Base-by-base conservation (phyloP, 2,888 invertebrate genomes). In the Junonia oenone region DNA sequence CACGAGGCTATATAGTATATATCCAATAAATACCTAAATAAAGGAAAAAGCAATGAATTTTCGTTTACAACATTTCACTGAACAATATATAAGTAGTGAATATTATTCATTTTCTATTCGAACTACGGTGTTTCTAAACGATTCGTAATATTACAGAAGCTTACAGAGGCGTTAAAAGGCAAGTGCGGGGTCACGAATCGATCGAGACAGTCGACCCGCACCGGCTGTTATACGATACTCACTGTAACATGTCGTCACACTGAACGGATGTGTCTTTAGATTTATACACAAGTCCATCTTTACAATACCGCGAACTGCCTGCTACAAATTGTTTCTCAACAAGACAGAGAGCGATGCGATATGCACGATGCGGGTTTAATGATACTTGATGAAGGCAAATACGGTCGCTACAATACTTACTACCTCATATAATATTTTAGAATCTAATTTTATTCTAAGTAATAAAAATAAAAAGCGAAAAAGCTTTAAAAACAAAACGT, bases 181-280 rank as follows among this genome's bases (percentile, higher is more conserved):
- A 76, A 78, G 72, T 76, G 75, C 81, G 79, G 79, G 83, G 84
- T 81, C 82, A 80, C 76, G 68, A 78, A 84, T 87, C 85, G 87
- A 87, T 85, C 84, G 81, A 66, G 69, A 64, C 69, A 66, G 27
- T 22, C 46, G 46, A 51, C 60, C 58, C 60, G 60, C 57, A 60
- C 51, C 35, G 56, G 48, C 45, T 48, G 60, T 46, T 49, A 60
- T 55, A 35, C 38, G 60, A 60, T 60, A 60, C 55, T 49, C 45
- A 54, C 35, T 57, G 56, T 60, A 50, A 49, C 60, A 60, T 55
- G 55, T 53, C 43, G 40, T 55, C 38, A 49, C 52, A 60, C 51
- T 33, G 26, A 53, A 50, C 52, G 51, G 55, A 57, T 55, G 52
- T 57, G 46, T 49, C 38, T 46, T 58, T 57, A 51, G 38, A 58